phyloP scores from a whole-genome alignment of 2,888 invertebrate species.

The Microdon myrmicae region DNA sequence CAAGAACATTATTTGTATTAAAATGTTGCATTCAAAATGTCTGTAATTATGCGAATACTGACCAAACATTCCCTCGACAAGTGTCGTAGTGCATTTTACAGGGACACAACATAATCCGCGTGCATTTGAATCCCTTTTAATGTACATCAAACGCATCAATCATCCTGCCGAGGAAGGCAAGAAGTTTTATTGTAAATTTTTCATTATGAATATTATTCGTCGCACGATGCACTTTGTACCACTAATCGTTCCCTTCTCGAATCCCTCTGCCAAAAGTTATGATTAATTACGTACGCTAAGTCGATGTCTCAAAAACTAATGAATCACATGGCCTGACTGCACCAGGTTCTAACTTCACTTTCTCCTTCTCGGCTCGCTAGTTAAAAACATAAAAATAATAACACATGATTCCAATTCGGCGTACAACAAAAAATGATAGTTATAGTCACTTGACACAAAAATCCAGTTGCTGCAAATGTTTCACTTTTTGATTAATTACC shows the following conservation, averaged over 20 bases:
- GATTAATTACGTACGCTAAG: constrained; percentile 46
- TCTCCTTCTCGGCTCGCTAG: too few species aligned
- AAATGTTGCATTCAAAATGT: too few species aligned
- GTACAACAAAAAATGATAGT: constrained; percentile 19
- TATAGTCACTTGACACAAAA: neutral
- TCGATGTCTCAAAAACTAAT: constrained; percentile 30
- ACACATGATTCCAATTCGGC: too few species aligned
- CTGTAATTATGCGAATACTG: too few species aligned
- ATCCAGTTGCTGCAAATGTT: constrained; percentile 9
- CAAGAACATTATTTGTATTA: too few species aligned
- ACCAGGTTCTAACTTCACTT: constrained; percentile 26
- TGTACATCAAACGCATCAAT: constrained; percentile 37
- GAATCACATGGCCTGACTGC: constrained; percentile 39
- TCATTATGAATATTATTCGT: constrained; percentile 51
- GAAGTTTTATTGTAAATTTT: constrained; percentile 51
- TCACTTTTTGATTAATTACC: too few species aligned
- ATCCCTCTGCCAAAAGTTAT: constrained; percentile 29
- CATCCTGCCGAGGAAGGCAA: constrained; percentile 46
- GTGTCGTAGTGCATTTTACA: constrained; percentile 17
- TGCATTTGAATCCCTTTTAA: constrained; percentile 6
- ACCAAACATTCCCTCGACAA: neutral
- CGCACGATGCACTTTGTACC: constrained; percentile 51
- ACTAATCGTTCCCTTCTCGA: constrained; percentile 42
- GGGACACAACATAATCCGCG: too few species aligned
- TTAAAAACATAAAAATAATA: too few species aligned